A percentile compares a stretch with the other conserved stretches of the same genome.
Evolutionary conservation across 2,113 vertebrate species (phyloP).

Genomic region (Mesocricetus auratus): DNA sequence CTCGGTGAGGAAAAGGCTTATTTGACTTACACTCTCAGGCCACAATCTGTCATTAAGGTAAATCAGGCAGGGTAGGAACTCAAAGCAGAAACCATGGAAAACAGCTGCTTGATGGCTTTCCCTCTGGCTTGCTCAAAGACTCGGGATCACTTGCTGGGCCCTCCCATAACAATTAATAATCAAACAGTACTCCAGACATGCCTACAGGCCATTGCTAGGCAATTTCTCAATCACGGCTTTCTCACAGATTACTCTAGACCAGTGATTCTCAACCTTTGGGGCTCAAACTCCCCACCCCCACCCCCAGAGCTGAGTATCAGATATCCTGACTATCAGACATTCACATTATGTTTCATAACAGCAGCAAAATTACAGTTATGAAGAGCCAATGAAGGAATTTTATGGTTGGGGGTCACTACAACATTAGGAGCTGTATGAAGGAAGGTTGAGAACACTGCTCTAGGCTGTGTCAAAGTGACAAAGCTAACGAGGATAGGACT

Average conservation of each 20-base stretch:
- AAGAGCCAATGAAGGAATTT: background rate
- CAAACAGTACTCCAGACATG: background rate
- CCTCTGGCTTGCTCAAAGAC: background rate
- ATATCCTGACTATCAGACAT: background rate
- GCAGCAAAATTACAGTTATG: background rate
- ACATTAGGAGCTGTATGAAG: background rate
- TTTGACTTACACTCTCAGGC: background rate
- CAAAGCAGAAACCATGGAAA: background rate
- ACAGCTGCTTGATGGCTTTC: no score
- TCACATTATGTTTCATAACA: background rate
- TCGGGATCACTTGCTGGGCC: background rate
- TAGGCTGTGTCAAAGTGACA: background rate
- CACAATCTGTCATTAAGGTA: background rate
- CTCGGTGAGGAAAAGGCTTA: background rate
- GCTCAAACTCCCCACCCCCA: fast-evolving
- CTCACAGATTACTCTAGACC: background rate
- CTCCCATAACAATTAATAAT: background rate
- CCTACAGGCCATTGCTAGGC: background rate
- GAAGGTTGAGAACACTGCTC: background rate
- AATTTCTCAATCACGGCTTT: background rate
- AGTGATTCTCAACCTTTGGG: background rate
- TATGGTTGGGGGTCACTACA: background rate
- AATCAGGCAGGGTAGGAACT: background rate
- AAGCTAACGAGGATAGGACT: background rate
- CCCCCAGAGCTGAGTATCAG: background rate